Evolutionary conservation across 2,888 invertebrate species (phyloP).

Genomic region (Pegoplata infirma): DNA sequence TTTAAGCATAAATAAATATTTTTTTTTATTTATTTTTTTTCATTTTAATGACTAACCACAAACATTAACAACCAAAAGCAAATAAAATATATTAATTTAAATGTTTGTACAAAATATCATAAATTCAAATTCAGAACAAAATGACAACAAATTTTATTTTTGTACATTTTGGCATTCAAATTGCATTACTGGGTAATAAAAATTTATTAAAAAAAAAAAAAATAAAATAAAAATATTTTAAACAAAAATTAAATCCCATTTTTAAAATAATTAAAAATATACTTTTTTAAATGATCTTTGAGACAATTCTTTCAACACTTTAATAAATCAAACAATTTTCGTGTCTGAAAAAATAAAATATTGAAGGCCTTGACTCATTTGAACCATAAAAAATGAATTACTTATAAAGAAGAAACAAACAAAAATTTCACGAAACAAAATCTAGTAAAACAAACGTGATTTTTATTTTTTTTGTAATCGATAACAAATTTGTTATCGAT

Average conservation of each 20-base stretch:
- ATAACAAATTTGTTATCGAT: no score
- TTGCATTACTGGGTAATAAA: not conserved
- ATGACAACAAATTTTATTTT: not conserved
- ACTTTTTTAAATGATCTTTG: not conserved
- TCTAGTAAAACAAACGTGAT: no score
- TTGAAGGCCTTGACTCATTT: no score
- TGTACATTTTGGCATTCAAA: not conserved
- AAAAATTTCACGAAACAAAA: no score
- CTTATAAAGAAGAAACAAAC: no score
- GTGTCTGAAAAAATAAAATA: not conserved
- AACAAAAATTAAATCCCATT: not conserved
- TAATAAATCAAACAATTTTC: not conserved
- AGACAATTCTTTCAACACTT: not conserved
- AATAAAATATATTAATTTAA: not conserved
- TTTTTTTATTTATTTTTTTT: no score
- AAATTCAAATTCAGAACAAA: not conserved
- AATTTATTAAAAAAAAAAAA: not conserved
- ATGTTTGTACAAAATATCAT: no score
- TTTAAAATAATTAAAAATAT: not conserved
- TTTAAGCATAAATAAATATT: not conserved
- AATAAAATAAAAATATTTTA: not conserved
- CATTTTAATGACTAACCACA: not conserved
- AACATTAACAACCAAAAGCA: not conserved
- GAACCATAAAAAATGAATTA: no score
- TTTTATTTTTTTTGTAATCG: no score